A percentile compares a stretch with the other conserved stretches of the same genome.
Evolutionary conservation across 2,888 invertebrate genomes (phyloP).

Genomic region (Caenorhabditis virilis): DNA sequence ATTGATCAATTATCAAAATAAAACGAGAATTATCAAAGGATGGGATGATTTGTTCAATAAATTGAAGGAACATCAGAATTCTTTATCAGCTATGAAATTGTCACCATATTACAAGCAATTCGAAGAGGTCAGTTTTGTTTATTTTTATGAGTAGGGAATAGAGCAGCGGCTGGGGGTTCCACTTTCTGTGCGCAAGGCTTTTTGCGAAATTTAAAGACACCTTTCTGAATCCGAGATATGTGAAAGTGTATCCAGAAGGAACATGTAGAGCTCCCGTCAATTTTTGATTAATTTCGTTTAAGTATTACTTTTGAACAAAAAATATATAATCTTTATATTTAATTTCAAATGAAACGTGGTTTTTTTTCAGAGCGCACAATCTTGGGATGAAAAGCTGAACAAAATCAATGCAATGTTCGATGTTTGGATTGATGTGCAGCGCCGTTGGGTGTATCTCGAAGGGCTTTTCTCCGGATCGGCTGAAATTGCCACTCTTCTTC

Average conservation of each 20-base stretch:
- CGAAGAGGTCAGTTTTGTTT: slow-evolving; percentile 48
- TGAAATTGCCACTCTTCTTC: slow-evolving; percentile 89
- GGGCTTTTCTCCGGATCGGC: slow-evolving; percentile 99
- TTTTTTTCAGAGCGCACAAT: slow-evolving; percentile 83
- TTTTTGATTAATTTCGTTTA: too few species aligned
- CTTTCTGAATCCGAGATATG: too few species aligned
- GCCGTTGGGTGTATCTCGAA: slow-evolving; percentile 83
- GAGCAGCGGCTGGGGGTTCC: too few species aligned
- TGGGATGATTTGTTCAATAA: slow-evolving; percentile 99
- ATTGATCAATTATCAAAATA: slow-evolving; percentile 96
- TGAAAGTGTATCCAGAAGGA: too few species aligned
- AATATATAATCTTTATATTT: neutral
- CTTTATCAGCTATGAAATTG: slow-evolving; percentile 97
- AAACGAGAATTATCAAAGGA: slow-evolving; percentile 90
- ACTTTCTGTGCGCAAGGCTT: too few species aligned
- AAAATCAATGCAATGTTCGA: slow-evolving; percentile 91
- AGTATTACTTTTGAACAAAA: neutral
- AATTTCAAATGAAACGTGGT: neutral
- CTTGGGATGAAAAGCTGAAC: slow-evolving; percentile 99
- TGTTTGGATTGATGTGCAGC: slow-evolving; percentile 99
- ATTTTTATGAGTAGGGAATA: too few species aligned
- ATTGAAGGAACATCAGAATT: slow-evolving; percentile 99
- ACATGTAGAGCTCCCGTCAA: too few species aligned
- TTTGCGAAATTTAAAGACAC: too few species aligned
- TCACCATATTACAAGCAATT: slow-evolving; percentile 91